Evolutionary conservation across 2,797 vertebrate genomes (phyloP).

Genomic region (Carcharodon carcharias): DNA sequence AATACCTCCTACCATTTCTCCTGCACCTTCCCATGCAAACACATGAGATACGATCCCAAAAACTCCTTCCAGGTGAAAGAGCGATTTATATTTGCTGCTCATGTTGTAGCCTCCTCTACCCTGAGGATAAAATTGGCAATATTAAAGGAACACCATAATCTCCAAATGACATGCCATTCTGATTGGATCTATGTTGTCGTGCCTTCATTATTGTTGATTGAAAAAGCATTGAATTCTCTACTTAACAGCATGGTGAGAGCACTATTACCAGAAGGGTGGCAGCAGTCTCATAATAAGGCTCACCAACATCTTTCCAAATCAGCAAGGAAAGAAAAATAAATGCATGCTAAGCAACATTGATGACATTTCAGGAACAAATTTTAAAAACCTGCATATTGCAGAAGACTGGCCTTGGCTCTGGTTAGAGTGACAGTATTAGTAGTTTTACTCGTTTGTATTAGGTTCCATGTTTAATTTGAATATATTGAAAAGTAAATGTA

Average conservation of each 20-base stretch:
- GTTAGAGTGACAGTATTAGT: neutral
- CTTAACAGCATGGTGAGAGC: neutral
- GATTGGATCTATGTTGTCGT: neutral
- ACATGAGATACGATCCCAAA: neutral
- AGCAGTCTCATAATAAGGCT: neutral
- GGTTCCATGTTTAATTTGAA: neutral
- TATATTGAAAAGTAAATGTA: neutral
- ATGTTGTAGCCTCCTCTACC: neutral
- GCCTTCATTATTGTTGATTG: neutral
- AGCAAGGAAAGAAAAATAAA: neutral
- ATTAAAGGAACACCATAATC: neutral
- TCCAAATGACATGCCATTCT: neutral
- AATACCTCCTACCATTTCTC: neutral
- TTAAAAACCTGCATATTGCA: neutral
- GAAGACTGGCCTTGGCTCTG: neutral
- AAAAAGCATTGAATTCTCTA: neutral
- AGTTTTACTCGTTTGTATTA: neutral
- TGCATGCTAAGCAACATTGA: neutral
- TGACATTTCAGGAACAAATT: neutral
- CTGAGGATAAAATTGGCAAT: neutral
- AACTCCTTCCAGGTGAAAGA: neutral
- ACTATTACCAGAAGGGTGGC: neutral
- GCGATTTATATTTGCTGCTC: neutral
- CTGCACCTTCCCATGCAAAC: neutral
- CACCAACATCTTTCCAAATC: neutral